Base-by-base conservation (phyloP, 1,140 invertebrate genomes). In the Carposina sasakii region DNA sequence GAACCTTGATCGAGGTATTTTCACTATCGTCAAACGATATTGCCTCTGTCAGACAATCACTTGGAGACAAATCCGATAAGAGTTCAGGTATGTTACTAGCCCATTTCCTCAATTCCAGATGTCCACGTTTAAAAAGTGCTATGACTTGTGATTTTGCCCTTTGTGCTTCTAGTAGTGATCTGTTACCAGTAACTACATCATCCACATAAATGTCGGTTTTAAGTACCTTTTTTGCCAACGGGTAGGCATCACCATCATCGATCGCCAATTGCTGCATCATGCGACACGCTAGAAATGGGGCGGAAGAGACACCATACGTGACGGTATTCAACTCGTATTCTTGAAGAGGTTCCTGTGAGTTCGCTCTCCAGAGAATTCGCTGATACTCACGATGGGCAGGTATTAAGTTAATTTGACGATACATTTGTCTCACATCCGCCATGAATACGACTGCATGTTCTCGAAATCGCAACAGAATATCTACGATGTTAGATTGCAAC, bases 321-420 rank as follows among this genome's bases (percentile, higher is more conserved):
- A 84, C 67, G 1, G 74, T 84, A 17, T 62, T 69, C 6, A 85
- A 39, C 12, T 47, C 50, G 59, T 50, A 86, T 16, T 55, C 59
- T 39, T 48, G 53, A 0, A 85, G 30, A 12, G 42, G 26, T 34
- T 74, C 24, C 8, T 39, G 26, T 0, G 57, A 56, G 9, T 45
- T 22, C 0, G 46, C 13, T 20, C 75, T 53, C 77, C 85, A 87
- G 5, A 87, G 24, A 15, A 87, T 86, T 36, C 65, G 51, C 51
- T 87, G 81, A 34, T 68, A 76, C 21, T 75, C 57, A 5, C 58
- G 39, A 48, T 85, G 51, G 13, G 53, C 30, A 2, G 1, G 1
- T 5, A 2, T 3, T 0, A 46, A 12, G 21, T 22, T 3, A 10
- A 46, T 36, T 13, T 46, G 43, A n/a, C n/a, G n/a, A n/a, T n/a